Percentiles rank a stretch among this genome's conserved stretches.
Conservation (phyloP, 1,140 invertebrate species). For the Papilio dardanus region DNA sequence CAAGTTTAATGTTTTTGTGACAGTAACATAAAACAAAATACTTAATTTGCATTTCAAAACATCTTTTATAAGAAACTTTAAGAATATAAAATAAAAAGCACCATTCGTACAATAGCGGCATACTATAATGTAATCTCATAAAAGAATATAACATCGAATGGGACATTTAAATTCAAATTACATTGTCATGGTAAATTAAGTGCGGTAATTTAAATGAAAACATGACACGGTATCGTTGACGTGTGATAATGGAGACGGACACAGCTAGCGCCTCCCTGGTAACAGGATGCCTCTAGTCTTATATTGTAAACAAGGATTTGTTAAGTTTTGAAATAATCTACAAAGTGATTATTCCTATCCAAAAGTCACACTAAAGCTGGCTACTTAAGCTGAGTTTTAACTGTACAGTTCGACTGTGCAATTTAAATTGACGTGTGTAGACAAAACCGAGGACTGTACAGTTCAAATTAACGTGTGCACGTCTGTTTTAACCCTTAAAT, state of each 20-base stretch:
- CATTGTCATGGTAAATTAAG: slow-evolving; percentile 21
- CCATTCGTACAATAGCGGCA: slow-evolving; percentile 5
- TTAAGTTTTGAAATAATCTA: slow-evolving; percentile 44
- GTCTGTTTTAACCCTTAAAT: no score
- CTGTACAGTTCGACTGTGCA: no score
- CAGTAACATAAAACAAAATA: not conserved
- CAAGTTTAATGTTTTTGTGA: not conserved
- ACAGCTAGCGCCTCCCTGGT: slow-evolving; percentile 48
- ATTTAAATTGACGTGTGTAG: no score
- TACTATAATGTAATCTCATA: slow-evolving; percentile 15
- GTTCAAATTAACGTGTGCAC: no score
- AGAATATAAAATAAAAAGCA: not conserved
- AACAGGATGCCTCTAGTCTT: slow-evolving; percentile 50
- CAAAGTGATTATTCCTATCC: not conserved
- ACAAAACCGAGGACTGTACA: no score
- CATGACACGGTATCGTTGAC: slow-evolving; percentile 19
- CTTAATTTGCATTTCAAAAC: slow-evolving; percentile 16
- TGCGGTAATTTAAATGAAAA: slow-evolving; percentile 19
- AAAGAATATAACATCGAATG: slow-evolving; percentile 19
- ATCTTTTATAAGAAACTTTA: not conserved
- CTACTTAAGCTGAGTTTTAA: no score
- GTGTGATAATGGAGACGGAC: slow-evolving; percentile 47
- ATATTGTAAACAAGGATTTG: slow-evolving; percentile 47
- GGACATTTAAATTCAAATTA: slow-evolving; percentile 15
- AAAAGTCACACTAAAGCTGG: not conserved